Base-by-base conservation (phyloP, 1,140 invertebrate species). In the Coenobita brevimanus region DNA sequence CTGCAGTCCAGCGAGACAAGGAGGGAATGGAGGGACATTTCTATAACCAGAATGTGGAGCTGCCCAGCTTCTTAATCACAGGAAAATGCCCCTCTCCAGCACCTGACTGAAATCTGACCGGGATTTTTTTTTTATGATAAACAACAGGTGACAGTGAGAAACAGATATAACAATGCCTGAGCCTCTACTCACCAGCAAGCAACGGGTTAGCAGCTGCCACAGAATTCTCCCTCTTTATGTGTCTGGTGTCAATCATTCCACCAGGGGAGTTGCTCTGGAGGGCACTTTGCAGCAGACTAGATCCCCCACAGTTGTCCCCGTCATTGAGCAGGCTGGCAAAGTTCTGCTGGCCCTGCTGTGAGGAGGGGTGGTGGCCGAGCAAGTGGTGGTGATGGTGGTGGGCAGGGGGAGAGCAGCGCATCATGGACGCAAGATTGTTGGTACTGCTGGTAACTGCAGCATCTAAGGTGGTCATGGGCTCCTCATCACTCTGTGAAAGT, bases 171-270 rank as follows among this genome's bases (percentile, higher is more conserved):
- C 27, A 71, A 71, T 8, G 17, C 46, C 46, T 17, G 46, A 6
- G 6, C 46, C 46, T 50, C 17, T 8, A 50, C 92, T 91, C 92
- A 95, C 94, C 94, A 92, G 96, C 96, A 88, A 97, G 93, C 62
- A 97, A 93, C 46, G 96, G 96, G 92, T 97, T 97, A 21, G 95
- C 95, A 0, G 96, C 96, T 1, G 96, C 96, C 75, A 97, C 97
- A 82, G 91, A 95, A 95, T 93, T 96, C 96, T 91, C 81, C 88
- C 89, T 79, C 86, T 86, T 89, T 76, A 76, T 86, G 86, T 84
- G 62, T 27, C 76, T 71, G 46, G 76, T 67, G 73, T 90, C 86
- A 54, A 81, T 69, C 60, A 88, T 71, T 62, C 46, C 79, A 83
- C 83, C 88, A 64, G 75, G 89, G 86, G 43, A 15, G 62, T 76